Conservation (phyloP, 2,888 invertebrate genomes). For the Xestia ashworthii region DNA sequence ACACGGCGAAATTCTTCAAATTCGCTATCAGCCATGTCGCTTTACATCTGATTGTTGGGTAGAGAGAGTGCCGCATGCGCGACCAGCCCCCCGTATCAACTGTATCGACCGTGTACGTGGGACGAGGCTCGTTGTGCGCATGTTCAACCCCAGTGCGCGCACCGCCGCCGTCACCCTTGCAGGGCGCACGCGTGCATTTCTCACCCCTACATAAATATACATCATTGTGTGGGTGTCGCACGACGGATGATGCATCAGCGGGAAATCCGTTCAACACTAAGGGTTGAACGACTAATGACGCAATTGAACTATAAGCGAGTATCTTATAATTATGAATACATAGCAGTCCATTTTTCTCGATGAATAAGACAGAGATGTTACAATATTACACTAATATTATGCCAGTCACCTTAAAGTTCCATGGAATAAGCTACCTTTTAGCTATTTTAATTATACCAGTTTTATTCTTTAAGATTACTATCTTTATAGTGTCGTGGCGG, state of each 20-base stretch:
- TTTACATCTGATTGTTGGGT: slow-evolving; percentile 93
- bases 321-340: not conserved
- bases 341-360: not conserved
- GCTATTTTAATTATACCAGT: not conserved
- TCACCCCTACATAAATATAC: slow-evolving; percentile 65
- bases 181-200: slow-evolving; percentile 67
- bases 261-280: slow-evolving; percentile 71
- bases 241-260: slow-evolving; percentile 76
- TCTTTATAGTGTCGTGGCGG: not conserved
- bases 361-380: not conserved
- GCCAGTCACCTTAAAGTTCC: not conserved
- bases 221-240: slow-evolving; percentile 53
- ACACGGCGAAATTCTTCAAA: slow-evolving; percentile 97
- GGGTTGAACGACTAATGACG: slow-evolving; percentile 10
- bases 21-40: slow-evolving; percentile 97
- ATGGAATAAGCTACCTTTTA: not conserved
- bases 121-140: slow-evolving; percentile 71
- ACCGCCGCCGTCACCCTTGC: slow-evolving; percentile 51
- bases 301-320: not conserved
- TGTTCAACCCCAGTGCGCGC: slow-evolving; percentile 74
- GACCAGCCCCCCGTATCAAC: slow-evolving; percentile 67
- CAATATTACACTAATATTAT: not conserved
- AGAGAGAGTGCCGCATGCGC: slow-evolving; percentile 82
- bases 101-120: slow-evolving; percentile 80
- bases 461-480: not conserved